Percentiles rank a stretch among this genome's conserved stretches.
Evolutionary conservation across 2,888 invertebrate genomes (phyloP).

Genomic region (Coleophora deauratella): DNA sequence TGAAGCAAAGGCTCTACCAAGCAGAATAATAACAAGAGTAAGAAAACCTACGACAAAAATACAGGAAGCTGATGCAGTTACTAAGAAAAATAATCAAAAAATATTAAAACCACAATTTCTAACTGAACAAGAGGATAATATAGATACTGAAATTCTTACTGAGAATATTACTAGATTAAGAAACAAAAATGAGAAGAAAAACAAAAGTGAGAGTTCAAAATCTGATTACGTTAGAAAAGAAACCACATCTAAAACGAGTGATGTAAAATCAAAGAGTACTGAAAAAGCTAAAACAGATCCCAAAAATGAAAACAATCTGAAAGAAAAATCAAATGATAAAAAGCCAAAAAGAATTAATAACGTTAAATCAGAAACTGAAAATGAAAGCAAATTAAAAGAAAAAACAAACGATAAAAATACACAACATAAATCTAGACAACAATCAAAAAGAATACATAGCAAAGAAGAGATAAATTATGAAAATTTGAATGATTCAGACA

Average conservation of each 20-base stretch:
- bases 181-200: conserved; percentile 32
- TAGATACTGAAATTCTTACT: conserved; percentile 42
- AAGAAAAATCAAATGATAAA: neutral
- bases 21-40: conserved; percentile 45
- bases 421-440: neutral
- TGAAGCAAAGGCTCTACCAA: conserved; percentile 37
- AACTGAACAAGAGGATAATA: conserved; percentile 38
- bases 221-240: conserved; percentile 5
- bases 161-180: conserved; percentile 48
- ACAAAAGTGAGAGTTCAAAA: conserved; percentile 5
- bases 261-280: conserved; percentile 5
- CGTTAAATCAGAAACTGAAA: conserved; percentile 10
- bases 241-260: conserved; percentile 2
- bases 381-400: neutral
- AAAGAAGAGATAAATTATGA: neutral
- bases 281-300: conserved; percentile 5
- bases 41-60: conserved; percentile 49
- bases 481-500: too few relatives aligned
- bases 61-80: conserved; percentile 19
- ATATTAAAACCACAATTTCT: conserved; percentile 39
- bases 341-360: neutral
- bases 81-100: conserved; percentile 23
- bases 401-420: conserved; percentile 2
- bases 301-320: neutral
- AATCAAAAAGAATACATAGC: conserved; percentile 2